A percentile compares a stretch with the other conserved stretches of the same genome.
These are phyloP conservation scores for Lucifuga dentata DNA, from an alignment of 2,113 vertebrate genomes.

Conservation along the genomic window DNA sequence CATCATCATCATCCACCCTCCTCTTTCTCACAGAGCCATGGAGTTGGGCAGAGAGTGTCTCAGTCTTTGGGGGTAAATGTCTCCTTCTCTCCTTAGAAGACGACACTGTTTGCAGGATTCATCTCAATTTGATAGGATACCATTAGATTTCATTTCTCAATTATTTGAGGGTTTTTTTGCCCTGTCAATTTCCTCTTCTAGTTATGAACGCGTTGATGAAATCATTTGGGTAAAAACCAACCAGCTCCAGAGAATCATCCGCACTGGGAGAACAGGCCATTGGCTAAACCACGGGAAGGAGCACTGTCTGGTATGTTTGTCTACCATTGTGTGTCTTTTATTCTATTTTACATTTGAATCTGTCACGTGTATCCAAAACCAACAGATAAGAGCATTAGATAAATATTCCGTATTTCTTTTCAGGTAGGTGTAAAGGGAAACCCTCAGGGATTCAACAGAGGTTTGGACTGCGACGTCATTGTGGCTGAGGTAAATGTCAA, in stretches of 20 bases:
- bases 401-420: slow-evolving; percentile 29
- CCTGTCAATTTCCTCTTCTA: slow-evolving; percentile 22
- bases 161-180: background rate
- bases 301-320: slow-evolving; percentile 87
- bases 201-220: slow-evolving; percentile 93
- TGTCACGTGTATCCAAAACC: no score
- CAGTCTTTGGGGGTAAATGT: slow-evolving; percentile 91
- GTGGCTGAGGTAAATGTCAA: slow-evolving; percentile 88
- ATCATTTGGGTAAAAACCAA: slow-evolving; percentile 98
- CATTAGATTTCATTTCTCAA: background rate
- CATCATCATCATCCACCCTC: slow-evolving; percentile 8
- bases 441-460: slow-evolving; percentile 94
- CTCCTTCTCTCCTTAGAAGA: background rate
- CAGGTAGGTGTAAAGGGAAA: slow-evolving; percentile 94
- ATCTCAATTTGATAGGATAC: accelerated
- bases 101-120: background rate
- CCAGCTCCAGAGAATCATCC: slow-evolving; percentile 93
- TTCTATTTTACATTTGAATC: no score
- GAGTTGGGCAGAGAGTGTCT: slow-evolving; percentile 93
- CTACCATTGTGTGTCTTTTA: background rate
- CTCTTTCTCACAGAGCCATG: slow-evolving; percentile 86
- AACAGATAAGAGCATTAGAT: no score
- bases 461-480: slow-evolving; percentile 93
- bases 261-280: slow-evolving; percentile 91
- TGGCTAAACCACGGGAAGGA: slow-evolving; percentile 96